Evolutionary conservation across 2,113 vertebrate genomes (phyloP), one percentile per base, ranked within the genome.

Genomic region (Malurus cyaneus): DNA sequence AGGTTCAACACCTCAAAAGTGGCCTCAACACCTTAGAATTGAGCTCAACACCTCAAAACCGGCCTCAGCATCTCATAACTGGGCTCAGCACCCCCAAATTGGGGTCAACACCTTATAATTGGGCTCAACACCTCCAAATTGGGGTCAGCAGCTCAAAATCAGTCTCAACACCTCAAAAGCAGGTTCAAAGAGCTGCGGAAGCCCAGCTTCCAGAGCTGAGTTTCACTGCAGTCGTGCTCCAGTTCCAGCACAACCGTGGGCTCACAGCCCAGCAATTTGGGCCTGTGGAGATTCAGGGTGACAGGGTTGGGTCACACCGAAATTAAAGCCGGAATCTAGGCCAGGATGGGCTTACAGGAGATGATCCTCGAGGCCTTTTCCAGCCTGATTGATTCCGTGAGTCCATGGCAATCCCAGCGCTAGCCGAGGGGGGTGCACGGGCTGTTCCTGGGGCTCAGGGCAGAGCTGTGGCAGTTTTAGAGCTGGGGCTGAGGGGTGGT

Each of bases 141-240:
- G n/a, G 46, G 14, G 34, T 79, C 47, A 73, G 15, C 46, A 62
- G 28, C 39, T 50, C 66, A 59, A 57, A 85, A 44, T 36, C 36
- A 36, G 39, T 39, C 39, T 39, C 39, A 39, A 39, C 39, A 39
- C 39, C 46, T 47, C 46, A 15, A 54, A 70, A 71, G 10, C 15
- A 36, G 41, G 57, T 15, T 67, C 11, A 41, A 24, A 44, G 21
- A 77, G 34, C 60, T 26, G 14, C 74, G n/a, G 41, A 54, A 80
- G 36, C 16, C 31, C 46, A 52, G 57, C 23, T 39, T 39, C 39
- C 28, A 64, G 34, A 56, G 4, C 52, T 62, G 47, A 86, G 25
- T 18, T 50, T 14, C 15, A 1, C n/a, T 80, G 44, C 49, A 66
- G 0, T 79, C 5, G 0, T 26, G 11, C 47, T 50, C 53, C 47